phyloP scores from a whole-genome alignment of 2,888 invertebrate species.

The Euzetes globulus region DNA sequence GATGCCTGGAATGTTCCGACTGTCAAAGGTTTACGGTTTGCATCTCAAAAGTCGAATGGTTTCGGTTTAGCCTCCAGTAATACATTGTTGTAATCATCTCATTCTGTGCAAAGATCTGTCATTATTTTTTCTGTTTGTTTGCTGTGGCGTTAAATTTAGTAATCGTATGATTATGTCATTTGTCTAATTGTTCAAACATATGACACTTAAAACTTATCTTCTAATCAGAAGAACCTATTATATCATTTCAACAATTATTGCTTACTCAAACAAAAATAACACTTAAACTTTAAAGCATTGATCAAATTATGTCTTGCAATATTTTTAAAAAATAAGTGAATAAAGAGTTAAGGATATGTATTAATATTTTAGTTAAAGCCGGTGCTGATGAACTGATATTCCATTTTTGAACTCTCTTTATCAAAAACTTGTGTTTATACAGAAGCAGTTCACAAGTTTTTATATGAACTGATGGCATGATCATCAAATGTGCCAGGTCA shows the following conservation, averaged over 20 bases:
- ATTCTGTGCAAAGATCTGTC: too few species aligned
- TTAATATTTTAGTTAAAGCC: too few species aligned
- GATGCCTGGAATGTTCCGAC: background rate
- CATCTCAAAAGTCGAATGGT: background rate
- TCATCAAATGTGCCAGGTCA: too few species aligned
- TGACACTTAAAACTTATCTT: background rate
- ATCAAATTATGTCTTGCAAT: too few species aligned
- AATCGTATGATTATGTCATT: background rate
- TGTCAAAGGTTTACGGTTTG: background rate
- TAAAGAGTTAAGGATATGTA: too few species aligned
- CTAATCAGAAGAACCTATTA: background rate
- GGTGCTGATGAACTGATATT: too few species aligned
- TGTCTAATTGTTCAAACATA: constrained; percentile 4
- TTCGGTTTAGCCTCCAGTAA: background rate
- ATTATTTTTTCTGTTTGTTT: background rate
- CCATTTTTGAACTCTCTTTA: too few species aligned
- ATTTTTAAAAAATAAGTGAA: too few species aligned
- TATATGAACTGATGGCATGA: too few species aligned
- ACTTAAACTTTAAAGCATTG: too few species aligned
- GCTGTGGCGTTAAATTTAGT: background rate
- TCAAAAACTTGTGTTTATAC: too few species aligned
- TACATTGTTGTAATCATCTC: background rate
- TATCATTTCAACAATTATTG: background rate
- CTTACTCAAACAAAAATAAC: background rate
- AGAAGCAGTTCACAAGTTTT: too few species aligned